Conservation (phyloP, 2,888 invertebrate genomes). For the Orthosia cruda region DNA sequence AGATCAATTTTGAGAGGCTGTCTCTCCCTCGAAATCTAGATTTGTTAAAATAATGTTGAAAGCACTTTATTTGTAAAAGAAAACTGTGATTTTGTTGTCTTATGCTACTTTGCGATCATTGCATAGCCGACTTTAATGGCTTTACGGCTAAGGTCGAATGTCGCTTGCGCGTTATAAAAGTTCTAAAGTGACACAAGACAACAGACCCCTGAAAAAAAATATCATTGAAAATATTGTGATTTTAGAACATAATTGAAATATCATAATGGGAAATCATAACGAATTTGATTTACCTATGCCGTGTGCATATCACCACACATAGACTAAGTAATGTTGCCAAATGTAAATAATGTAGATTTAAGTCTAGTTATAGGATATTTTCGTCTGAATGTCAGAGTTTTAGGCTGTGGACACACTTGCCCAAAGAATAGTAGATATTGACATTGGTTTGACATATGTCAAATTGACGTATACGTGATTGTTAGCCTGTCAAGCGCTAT, state of each 20-base stretch:
- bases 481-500: too few species aligned
- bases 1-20: slow-evolving; percentile 8
- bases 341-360: slow-evolving; percentile 84
- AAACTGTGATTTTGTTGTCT: slow-evolving; percentile 64
- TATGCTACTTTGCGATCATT: slow-evolving; percentile 44
- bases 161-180: too few species aligned
- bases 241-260: slow-evolving; percentile 82
- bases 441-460: too few species aligned
- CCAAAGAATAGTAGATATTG: slow-evolving; percentile 22
- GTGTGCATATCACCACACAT: slow-evolving; percentile 89
- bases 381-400: slow-evolving; percentile 81
- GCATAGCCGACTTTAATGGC: too few species aligned
- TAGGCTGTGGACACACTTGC: slow-evolving; percentile 82
- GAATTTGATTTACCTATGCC: slow-evolving; percentile 84
- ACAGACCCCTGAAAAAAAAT: slow-evolving; percentile 71
- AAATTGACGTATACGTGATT: too few species aligned
- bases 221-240: slow-evolving; percentile 88
- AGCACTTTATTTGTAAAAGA: slow-evolving; percentile 62
- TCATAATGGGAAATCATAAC: slow-evolving; percentile 82
- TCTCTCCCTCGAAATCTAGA: slow-evolving; percentile 35
- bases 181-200: slow-evolving; percentile 56
- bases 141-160: not conserved
- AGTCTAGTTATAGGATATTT: slow-evolving; percentile 70
- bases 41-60: slow-evolving; percentile 45
- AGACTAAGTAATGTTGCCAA: slow-evolving; percentile 90